Evolutionary conservation across 1,140 invertebrate species (phyloP).

Genomic region (Drosophila ficusphila): DNA sequence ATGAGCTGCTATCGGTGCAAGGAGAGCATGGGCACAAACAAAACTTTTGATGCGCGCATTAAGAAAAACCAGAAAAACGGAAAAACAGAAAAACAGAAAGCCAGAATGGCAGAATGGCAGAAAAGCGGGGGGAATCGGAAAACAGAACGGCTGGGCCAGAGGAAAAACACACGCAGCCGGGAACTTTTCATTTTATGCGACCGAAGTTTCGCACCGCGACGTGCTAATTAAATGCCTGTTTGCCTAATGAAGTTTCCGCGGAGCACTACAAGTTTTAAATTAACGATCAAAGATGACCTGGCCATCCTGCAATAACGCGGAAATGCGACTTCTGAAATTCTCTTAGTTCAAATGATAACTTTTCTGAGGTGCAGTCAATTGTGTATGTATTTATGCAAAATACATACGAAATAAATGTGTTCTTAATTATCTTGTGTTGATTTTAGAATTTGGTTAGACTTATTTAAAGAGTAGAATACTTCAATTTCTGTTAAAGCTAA

Average conservation of each 20-base stretch:
- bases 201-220: constrained; percentile 65
- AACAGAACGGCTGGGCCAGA: constrained; percentile 4
- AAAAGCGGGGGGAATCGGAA: too few relatives aligned
- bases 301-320: constrained; percentile 13
- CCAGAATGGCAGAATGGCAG: too few relatives aligned
- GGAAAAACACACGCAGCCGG: constrained; percentile 18
- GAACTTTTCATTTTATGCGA: constrained; percentile 68
- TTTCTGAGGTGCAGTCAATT: too few relatives aligned
- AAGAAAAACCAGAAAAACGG: constrained; percentile 49
- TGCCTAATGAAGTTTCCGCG: constrained; percentile 77
- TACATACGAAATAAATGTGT: too few relatives aligned
- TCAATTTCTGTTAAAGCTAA: too few relatives aligned
- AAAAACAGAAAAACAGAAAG: constrained; percentile 24
- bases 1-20: constrained; percentile 65
- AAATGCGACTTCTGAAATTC: neutral
- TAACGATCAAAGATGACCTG: constrained; percentile 55
- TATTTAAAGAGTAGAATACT: too few relatives aligned
- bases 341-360: too few relatives aligned
- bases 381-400: too few relatives aligned
- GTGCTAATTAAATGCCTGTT: constrained; percentile 82
- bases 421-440: too few relatives aligned
- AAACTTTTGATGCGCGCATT: constrained; percentile 73
- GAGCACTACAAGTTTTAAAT: constrained; percentile 67
- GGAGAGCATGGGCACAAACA: constrained; percentile 46
- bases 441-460: too few relatives aligned